Percentiles rank a stretch among this genome's conserved stretches.
These are phyloP conservation scores for Scaptomyza graminum DNA, from an alignment of 1,140 invertebrate species.

Conservation along the genomic window DNA sequence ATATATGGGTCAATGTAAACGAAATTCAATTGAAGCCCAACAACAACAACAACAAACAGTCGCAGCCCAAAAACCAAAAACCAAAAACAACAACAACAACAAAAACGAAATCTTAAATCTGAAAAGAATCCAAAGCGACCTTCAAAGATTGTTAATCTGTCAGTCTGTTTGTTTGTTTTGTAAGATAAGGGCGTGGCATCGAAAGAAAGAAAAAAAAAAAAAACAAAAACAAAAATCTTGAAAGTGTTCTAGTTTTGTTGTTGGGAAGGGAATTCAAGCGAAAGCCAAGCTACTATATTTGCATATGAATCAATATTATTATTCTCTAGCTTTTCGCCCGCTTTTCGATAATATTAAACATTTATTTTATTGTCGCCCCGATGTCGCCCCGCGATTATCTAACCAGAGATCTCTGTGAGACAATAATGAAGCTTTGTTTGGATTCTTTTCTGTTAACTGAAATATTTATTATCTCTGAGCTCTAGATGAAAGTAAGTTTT, in stretches of 20 bases:
- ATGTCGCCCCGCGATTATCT: neutral
- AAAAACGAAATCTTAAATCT: neutral
- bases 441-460: no score
- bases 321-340: neutral
- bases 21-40: conserved; percentile 29
- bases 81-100: conserved; percentile 9
- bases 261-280: neutral
- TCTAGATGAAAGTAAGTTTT: no score
- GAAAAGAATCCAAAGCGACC: conserved; percentile 16
- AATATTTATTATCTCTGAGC: no score
- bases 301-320: conserved; percentile 35
- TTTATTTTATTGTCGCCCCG: neutral
- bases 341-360: neutral
- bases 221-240: neutral
- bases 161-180: conserved; percentile 1
- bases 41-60: conserved; percentile 12
- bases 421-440: no score
- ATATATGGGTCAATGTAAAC: conserved; percentile 57
- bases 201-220: neutral
- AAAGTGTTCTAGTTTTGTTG: conserved; percentile 26
- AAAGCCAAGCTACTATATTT: conserved; percentile 6
- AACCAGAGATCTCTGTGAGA: no score
- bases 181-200: conserved; percentile 15
- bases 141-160: conserved; percentile 21
- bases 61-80: conserved; percentile 40